phyloP scores from a whole-genome alignment of 2,797 vertebrate genomes.

The Enteromius thamalakanensis region DNA sequence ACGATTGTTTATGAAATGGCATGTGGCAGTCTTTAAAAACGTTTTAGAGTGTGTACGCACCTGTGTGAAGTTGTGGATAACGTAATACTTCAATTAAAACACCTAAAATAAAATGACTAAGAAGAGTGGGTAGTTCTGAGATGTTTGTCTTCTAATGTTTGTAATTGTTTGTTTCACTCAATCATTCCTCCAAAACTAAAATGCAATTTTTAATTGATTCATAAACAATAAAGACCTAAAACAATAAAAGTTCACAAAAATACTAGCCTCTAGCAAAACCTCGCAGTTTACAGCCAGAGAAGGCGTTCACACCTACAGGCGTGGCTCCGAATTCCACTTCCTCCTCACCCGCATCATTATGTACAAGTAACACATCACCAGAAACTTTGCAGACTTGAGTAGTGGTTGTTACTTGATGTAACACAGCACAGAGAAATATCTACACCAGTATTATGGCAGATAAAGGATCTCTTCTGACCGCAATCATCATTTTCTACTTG shows the following conservation, averaged over 20 bases:
- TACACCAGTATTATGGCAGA: constrained; percentile 79
- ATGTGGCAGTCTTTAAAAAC: no score
- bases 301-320: constrained; percentile 25
- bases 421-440: not conserved
- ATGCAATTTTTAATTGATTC: not conserved
- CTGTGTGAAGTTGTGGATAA: not conserved
- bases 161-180: not conserved
- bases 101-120: not conserved
- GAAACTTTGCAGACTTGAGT: not conserved
- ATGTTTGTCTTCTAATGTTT: not conserved
- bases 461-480: constrained; percentile 91
- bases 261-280: not conserved
- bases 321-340: constrained; percentile 34
- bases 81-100: not conserved
- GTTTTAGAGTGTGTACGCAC: not conserved
- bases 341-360: constrained; percentile 18
- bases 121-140: not conserved
- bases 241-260: not conserved
- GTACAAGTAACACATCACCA: not conserved
- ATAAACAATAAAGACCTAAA: not conserved
- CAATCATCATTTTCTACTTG: constrained; percentile 94
- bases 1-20: no score
- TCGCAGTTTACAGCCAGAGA: not conserved
- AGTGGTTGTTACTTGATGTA: not conserved
- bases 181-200: not conserved